Evolutionary conservation across 2,113 vertebrate genomes (phyloP), one percentile per base, ranked within the genome.

Genomic region (Microcebus ravelobensis): DNA sequence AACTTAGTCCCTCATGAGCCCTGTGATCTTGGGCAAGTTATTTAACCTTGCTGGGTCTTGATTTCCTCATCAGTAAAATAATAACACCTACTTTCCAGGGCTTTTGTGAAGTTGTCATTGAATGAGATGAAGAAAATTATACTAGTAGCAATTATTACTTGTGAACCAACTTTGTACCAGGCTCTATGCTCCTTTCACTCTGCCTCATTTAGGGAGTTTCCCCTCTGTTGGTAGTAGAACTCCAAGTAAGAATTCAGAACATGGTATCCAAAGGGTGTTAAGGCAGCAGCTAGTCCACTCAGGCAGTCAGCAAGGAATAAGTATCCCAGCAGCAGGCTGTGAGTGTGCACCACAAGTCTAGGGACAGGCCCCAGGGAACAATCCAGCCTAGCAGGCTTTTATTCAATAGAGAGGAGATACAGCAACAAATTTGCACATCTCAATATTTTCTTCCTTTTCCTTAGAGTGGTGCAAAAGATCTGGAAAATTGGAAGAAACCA

Each of bases 221-320:
- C 18, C 11, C 89, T 36, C 31, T 83, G 0, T n/a, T 89, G n/a
- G 6, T 81, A 55, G 52, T 65, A 77, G 12, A 55, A 27, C 10
- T 84, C 34, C 61, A 87, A 87, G 7, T 67, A 82, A 94, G 63
- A 87, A 80, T 93, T 96, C 85, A 90, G 81, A 83, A 88, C 18
- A 94, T 74, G 6, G 2, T 71, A 87, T 85, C 6, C 14, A 80
- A 74, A 95, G 11, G 18, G 36, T 80, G 57, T 90, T 23, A 95
- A 52, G 34, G 31, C 5, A 77, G 20, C 18, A 82, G 20, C 17
- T 90, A 67, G 39, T 89, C 48, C 55, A 95, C 36, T 68, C 34
- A 87, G 18, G 18, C 39, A 36, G 23, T 80, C 17, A 84, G 14
- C 36, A 85, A 94, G 18, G 2, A 15, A n/a, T 80, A 36, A 39